Conservation (phyloP, 2,113 vertebrate genomes). For the Laterallus jamaicensis region DNA sequence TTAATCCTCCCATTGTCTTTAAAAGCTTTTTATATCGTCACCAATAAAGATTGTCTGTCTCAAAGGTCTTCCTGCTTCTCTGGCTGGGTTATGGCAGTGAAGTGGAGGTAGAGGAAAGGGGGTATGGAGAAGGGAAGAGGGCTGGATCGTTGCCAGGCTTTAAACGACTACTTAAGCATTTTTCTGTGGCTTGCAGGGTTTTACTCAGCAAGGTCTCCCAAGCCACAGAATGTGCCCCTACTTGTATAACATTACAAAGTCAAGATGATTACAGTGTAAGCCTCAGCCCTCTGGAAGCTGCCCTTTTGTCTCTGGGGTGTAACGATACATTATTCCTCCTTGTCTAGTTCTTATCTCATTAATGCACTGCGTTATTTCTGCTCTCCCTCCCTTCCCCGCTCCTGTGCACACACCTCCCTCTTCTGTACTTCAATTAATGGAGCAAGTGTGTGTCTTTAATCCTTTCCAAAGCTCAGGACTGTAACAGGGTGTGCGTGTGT, state of each 20-base stretch:
- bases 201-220: slow-evolving; percentile 69
- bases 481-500: background rate
- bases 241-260: slow-evolving; percentile 72
- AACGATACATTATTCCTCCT: slow-evolving; percentile 45
- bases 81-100: background rate
- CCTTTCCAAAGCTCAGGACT: background rate
- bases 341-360: slow-evolving; percentile 59
- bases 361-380: background rate
- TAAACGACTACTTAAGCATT: slow-evolving; percentile 71
- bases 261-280: slow-evolving; percentile 64
- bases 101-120: background rate
- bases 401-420: background rate
- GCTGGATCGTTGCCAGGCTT: slow-evolving; percentile 57
- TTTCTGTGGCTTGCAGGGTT: slow-evolving; percentile 65
- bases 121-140: slow-evolving; percentile 8
- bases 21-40: slow-evolving; percentile 42
- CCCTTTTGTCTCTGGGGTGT: slow-evolving; percentile 64
- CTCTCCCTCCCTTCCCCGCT: background rate
- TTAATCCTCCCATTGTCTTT: slow-evolving; percentile 56
- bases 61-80: slow-evolving; percentile 27
- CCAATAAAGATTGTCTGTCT: slow-evolving; percentile 49
- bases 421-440: background rate
- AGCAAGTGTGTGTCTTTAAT: background rate
- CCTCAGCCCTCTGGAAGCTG: slow-evolving; percentile 61
- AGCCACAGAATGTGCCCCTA: slow-evolving; percentile 67